Evolutionary conservation across 2,888 invertebrate genomes (phyloP).

Genomic region (Nezara viridula): DNA sequence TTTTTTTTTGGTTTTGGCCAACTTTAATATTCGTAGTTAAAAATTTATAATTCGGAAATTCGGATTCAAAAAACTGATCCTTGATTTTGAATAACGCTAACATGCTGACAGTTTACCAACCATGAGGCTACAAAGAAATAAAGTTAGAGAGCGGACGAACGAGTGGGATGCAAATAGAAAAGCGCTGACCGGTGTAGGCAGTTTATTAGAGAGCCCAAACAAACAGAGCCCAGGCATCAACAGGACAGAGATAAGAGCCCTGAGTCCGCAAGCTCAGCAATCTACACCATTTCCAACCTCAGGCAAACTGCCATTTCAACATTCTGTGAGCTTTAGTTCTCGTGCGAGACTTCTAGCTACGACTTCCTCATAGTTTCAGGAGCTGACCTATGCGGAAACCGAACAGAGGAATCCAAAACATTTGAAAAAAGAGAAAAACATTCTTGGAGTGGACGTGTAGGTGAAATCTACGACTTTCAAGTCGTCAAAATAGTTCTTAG

Average conservation of each 20-base stretch:
- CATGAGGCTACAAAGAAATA: no score
- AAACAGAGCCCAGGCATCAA: constrained; percentile 4
- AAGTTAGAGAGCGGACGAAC: no score
- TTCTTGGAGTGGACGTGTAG: background rate
- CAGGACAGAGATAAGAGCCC: background rate
- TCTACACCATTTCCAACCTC: background rate
- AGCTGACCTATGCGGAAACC: background rate
- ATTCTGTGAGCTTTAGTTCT: background rate
- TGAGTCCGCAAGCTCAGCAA: background rate
- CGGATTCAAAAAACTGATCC: no score
- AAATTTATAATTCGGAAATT: no score
- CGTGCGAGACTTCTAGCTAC: background rate
- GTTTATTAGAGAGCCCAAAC: background rate
- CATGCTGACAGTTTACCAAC: no score
- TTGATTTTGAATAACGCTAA: no score
- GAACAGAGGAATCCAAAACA: background rate
- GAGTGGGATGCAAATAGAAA: background rate
- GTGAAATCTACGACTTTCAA: background rate
- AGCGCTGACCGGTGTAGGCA: background rate
- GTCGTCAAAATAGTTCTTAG: background rate
- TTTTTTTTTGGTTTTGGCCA: no score
- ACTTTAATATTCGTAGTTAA: no score
- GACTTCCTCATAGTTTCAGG: background rate
- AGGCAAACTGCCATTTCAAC: background rate
- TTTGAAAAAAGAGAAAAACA: background rate